These are phyloP conservation scores for Crepidodera aurea DNA, from an alignment of 2,888 invertebrate genomes.

Conservation along the genomic window DNA sequence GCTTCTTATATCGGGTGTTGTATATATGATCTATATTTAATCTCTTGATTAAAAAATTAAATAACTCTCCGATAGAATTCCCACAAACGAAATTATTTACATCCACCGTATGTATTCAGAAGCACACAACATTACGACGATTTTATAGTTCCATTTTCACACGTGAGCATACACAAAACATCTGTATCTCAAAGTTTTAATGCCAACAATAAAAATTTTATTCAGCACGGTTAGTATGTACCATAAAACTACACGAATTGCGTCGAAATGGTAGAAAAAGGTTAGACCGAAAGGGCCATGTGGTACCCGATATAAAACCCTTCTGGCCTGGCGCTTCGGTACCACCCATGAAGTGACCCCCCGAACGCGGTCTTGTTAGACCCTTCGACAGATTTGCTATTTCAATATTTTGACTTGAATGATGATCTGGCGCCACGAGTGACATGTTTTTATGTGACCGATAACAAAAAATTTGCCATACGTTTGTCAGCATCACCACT, in stretches of 20 bases:
- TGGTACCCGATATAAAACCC: slow-evolving; percentile 41
- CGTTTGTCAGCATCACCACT: no score
- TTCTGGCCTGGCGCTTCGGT: slow-evolving; percentile 11
- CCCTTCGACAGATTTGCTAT: slow-evolving; percentile 16
- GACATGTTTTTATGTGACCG: slow-evolving; percentile 8
- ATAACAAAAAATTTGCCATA: slow-evolving; percentile 1
- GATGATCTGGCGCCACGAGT: slow-evolving; percentile 24
- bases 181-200: slow-evolving; percentile 43
- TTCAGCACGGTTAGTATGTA: slow-evolving; percentile 30
- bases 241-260: slow-evolving; percentile 42
- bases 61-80: no score
- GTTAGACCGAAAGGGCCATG: slow-evolving; percentile 42
- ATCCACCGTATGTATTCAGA: no score
- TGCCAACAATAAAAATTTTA: slow-evolving; percentile 47
- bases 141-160: slow-evolving; percentile 44
- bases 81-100: no score
- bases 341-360: slow-evolving; percentile 22
- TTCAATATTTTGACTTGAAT: slow-evolving; percentile 31
- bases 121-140: no score
- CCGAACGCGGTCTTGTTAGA: not conserved
- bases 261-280: slow-evolving; percentile 42
- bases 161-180: slow-evolving; percentile 46
- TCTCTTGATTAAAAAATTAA: no score
- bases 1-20: no score
- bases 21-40: no score